Evolutionary conservation across 2,797 vertebrate species (phyloP).

Genomic region (Macrochelys suwanniensis): DNA sequence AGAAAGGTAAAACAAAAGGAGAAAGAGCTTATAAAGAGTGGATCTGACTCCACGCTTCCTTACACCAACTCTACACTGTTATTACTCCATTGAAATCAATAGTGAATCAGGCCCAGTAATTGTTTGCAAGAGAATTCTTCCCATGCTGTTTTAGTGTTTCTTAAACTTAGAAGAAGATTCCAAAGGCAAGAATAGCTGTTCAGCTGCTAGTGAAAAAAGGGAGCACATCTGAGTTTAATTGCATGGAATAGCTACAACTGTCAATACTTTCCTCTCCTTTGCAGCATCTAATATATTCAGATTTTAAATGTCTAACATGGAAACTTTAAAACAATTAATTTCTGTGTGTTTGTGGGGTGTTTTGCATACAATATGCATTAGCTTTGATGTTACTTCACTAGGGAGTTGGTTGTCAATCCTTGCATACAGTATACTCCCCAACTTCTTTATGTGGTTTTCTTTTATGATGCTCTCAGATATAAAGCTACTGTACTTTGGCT

Average conservation of each 20-base stretch:
- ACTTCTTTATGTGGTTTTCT: constrained; percentile 64
- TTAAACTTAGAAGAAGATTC: constrained; percentile 55
- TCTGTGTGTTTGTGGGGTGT: constrained; percentile 62
- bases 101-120: constrained; percentile 67
- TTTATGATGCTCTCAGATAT: constrained; percentile 68
- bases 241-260: constrained; percentile 57
- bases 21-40: constrained; percentile 3
- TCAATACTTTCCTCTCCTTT: constrained; percentile 55
- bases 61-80: not conserved
- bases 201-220: constrained; percentile 18
- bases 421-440: not conserved
- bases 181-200: constrained; percentile 38
- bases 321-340: constrained; percentile 71
- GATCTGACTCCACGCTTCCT: not conserved
- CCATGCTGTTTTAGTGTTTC: constrained; percentile 44
- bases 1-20: constrained; percentile 41
- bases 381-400: constrained; percentile 70
- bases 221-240: constrained; percentile 44
- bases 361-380: constrained; percentile 64
- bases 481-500: constrained; percentile 62
- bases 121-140: constrained; percentile 44
- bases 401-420: constrained; percentile 63
- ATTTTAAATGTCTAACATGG: constrained; percentile 67
- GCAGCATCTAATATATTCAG: constrained; percentile 43
- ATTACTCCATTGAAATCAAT: constrained; percentile 29